Evolutionary conservation across 2,113 vertebrate genomes (phyloP).

Genomic region (Corythornis vintsioides): DNA sequence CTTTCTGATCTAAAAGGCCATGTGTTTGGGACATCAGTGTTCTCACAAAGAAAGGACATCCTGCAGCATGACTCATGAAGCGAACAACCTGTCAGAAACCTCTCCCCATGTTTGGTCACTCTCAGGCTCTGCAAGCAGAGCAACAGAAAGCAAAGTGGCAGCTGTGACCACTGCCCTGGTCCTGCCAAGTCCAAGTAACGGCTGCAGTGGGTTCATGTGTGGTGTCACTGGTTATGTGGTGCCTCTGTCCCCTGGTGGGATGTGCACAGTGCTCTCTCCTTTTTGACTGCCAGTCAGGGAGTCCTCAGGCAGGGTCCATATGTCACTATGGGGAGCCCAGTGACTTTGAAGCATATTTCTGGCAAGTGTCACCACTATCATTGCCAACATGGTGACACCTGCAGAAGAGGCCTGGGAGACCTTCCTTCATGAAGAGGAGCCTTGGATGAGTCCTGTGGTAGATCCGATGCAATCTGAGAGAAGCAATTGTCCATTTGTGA

Average conservation of each 20-base stretch:
- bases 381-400: rapidly evolving
- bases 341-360: background rate
- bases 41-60: background rate
- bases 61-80: background rate
- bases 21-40: background rate
- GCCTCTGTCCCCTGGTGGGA: background rate
- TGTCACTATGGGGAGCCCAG: background rate
- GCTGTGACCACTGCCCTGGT: background rate
- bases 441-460: background rate
- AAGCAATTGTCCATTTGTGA: background rate
- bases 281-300: background rate
- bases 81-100: background rate
- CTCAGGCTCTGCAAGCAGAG: background rate
- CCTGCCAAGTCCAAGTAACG: background rate
- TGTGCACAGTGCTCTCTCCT: background rate
- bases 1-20: background rate
- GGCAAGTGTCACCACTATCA: background rate
- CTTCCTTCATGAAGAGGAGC: background rate
- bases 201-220: background rate
- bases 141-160: rapidly evolving
- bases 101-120: background rate
- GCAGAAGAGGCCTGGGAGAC: background rate
- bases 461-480: background rate
- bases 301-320: background rate
- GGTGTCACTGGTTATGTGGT: background rate